A percentile compares a stretch with the other conserved stretches of the same genome.
Conservation (phyloP, 2,113 vertebrate genomes). For the Alaudala cheleensis region DNA sequence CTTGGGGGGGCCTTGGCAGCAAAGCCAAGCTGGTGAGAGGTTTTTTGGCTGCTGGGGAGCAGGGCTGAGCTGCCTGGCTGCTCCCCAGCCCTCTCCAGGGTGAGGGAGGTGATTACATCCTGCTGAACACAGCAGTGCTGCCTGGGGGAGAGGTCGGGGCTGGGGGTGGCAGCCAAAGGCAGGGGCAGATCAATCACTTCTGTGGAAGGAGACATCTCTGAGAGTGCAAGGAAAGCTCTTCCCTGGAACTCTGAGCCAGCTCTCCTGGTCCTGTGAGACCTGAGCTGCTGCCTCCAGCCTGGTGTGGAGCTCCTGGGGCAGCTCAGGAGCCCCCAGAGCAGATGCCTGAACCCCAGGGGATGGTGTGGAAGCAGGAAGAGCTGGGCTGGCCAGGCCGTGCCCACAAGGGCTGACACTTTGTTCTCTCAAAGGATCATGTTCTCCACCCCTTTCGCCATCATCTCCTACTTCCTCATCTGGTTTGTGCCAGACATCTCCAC, state of each 20-base stretch:
- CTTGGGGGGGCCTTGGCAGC: background rate
- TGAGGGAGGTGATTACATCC: background rate
- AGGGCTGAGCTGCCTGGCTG: background rate
- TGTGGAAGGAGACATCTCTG: accelerated
- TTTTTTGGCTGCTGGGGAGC: background rate
- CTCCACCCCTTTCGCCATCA: conserved; percentile 88
- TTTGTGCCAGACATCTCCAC: conserved; percentile 85
- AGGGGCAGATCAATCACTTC: background rate
- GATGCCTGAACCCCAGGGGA: background rate
- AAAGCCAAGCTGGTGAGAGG: conserved; percentile 9
- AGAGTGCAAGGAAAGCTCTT: background rate
- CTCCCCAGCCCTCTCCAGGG: background rate
- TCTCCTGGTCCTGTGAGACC: too few species aligned
- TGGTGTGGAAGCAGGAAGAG: background rate
- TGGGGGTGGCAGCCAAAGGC: background rate
- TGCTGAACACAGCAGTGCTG: background rate
- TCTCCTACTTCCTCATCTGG: conserved; percentile 92
- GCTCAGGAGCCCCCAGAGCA: background rate
- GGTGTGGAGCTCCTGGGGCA: background rate
- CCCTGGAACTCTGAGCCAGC: background rate
- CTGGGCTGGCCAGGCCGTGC: background rate
- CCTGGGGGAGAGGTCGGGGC: background rate
- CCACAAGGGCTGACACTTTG: accelerated
- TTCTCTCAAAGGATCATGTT: conserved; percentile 83
- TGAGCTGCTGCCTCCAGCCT: background rate